Evolutionary conservation across 2,113 vertebrate genomes (phyloP), one percentile per base, ranked within the genome.

Genomic region (Maccullochella peelii): DNA sequence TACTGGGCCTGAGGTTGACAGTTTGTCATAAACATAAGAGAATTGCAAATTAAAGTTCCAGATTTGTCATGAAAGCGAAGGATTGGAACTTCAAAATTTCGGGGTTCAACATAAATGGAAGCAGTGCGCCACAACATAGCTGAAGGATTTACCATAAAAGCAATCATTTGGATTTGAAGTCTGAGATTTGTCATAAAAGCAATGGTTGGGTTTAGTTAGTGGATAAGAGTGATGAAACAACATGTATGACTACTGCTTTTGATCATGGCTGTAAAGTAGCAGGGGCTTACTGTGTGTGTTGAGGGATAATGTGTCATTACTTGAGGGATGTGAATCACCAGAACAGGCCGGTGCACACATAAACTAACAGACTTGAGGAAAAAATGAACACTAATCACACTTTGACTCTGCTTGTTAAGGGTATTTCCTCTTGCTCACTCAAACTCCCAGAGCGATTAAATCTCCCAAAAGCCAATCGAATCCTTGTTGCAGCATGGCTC

Each of bases 281-380:
- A 1, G 74, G 85, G 88, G 93, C 84, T 94, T 91, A 93, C 78
- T 47, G 65, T 79, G 90, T 94, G 91, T 89, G 90, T 91, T 81
- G 90, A 93, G 83, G 93, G 90, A 93, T 94, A 93, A 93, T 93
- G 91, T 94, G 91, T 94, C 92, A 92, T 94, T 94, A 94, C 88
- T 88, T 90, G 83, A 90, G 91, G 90, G 93, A 93, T 93, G 90
- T 94, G 93, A 94, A 84, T 93, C 93, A 93, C 92, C 86, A 74
- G 83, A 89, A 83, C 84, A 88, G 84, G 83, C 87, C 20, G 55
- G 62, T 70, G 33, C 82, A 82, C 89, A 91, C 89, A 92, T 86
- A 91, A 91, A 87, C 91, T 71, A 67, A 91, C 86, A 90, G 87
- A 90, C 85, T 83, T 61, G n/a, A 79, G 82, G 82, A 74, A 86